Evolutionary conservation across 2,113 vertebrate genomes (phyloP).

Genomic region (Peromyscus leucopus): DNA sequence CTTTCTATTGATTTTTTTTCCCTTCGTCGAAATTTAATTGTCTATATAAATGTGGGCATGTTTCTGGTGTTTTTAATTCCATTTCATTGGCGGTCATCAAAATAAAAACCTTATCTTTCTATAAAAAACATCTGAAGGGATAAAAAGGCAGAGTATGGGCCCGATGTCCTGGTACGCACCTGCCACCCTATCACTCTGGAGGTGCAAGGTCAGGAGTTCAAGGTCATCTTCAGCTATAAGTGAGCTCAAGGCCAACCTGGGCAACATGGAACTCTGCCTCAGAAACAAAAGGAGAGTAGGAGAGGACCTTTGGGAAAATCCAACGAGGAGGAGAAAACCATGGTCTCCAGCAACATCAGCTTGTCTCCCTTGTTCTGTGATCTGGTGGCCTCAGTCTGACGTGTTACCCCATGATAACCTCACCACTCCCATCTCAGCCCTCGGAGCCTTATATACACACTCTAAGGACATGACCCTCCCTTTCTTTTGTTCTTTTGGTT

Average conservation of each 20-base stretch:
- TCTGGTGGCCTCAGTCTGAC: neutral
- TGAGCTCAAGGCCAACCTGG: neutral
- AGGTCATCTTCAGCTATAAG: neutral
- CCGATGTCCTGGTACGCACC: too few relatives aligned
- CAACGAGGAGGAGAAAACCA: neutral
- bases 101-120: neutral
- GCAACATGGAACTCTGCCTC: neutral
- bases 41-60: neutral
- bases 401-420: neutral
- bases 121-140: neutral
- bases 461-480: neutral
- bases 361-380: neutral
- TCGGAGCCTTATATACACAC: neutral
- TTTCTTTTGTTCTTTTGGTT: neutral
- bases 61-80: neutral
- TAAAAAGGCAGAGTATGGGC: neutral
- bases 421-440: neutral
- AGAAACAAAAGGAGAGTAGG: neutral
- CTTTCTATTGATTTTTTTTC: neutral
- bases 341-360: neutral
- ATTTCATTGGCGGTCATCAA: neutral
- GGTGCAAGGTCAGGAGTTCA: neutral
- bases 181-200: neutral
- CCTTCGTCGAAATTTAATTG: neutral
- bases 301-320: neutral